phyloP scores from a whole-genome alignment of 37 sponge, comb jelly and placozoan genomes.

The Cliona cf. orientalis region DNA sequence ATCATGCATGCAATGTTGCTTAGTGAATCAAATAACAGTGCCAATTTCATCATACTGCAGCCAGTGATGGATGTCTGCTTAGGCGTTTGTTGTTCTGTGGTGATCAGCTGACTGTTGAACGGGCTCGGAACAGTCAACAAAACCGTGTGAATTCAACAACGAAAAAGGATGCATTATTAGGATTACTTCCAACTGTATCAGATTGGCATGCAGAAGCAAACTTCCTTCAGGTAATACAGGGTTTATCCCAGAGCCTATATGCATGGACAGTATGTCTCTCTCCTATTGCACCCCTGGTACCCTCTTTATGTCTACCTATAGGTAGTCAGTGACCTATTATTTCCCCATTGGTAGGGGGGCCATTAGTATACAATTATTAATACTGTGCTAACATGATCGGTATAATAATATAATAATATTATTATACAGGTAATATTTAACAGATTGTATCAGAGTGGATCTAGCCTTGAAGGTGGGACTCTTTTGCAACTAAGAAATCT shows the following conservation, averaged over 20 bases:
- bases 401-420: too few species aligned
- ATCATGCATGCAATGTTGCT: background rate
- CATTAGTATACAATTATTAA: too few species aligned
- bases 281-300: too few species aligned
- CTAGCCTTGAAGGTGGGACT: constrained; percentile 25
- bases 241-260: too few species aligned
- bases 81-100: constrained; percentile 11
- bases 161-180: constrained; percentile 7
- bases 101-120: constrained; percentile 30
- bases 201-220: constrained; percentile 45
- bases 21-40: background rate
- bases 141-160: background rate
- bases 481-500: constrained; percentile 37
- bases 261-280: too few species aligned
- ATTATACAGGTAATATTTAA: constrained; percentile 14
- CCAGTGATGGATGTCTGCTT: too few species aligned
- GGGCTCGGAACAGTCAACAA: constrained; percentile 4
- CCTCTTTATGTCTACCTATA: too few species aligned
- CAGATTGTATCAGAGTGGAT: constrained; percentile 32
- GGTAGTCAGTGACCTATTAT: too few species aligned
- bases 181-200: background rate
- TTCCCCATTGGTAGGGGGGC: too few species aligned
- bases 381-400: too few species aligned
- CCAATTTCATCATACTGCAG: too few species aligned
- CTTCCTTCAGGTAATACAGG: constrained; percentile 16